Conservation (phyloP, 2,113 vertebrate genomes). For the Dendrocopos noguchii region DNA sequence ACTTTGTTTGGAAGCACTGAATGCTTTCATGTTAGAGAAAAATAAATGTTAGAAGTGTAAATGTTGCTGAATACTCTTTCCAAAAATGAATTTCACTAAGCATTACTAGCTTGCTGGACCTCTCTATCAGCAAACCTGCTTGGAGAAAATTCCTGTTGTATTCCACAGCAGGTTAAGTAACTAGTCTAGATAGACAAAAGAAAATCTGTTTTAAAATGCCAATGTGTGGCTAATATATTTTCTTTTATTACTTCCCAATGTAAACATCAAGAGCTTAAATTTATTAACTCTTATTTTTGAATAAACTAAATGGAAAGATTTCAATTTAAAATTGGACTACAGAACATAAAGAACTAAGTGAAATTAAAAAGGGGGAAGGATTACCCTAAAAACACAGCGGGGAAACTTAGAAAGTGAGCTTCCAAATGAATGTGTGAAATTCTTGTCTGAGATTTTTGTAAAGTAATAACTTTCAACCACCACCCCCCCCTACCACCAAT, state of each 20-base stretch:
- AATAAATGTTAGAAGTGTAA: neutral
- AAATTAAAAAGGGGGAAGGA: neutral
- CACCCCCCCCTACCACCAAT: neutral
- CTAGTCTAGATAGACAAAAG: neutral
- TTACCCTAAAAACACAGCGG: neutral
- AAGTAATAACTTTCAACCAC: neutral
- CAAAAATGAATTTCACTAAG: neutral
- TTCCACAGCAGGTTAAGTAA: neutral
- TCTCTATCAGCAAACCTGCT: neutral
- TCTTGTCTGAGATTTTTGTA: neutral
- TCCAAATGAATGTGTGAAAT: neutral
- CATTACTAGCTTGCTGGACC: neutral
- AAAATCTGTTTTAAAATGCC: neutral
- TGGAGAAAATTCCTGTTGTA: neutral
- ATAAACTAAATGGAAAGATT: neutral
- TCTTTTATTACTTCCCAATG: neutral
- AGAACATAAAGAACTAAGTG: neutral
- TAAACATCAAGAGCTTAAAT: neutral
- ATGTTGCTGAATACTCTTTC: neutral
- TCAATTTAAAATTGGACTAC: neutral
- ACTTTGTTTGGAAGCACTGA: neutral
- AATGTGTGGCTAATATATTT: neutral
- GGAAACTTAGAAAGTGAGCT: neutral
- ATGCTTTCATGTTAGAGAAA: neutral
- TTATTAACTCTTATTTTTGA: neutral